A percentile compares a stretch with the other conserved stretches of the same genome.
These are phyloP conservation scores for Coccyzus lansbergi DNA, from an alignment of 2,797 vertebrate species.

Conservation along the genomic window DNA sequence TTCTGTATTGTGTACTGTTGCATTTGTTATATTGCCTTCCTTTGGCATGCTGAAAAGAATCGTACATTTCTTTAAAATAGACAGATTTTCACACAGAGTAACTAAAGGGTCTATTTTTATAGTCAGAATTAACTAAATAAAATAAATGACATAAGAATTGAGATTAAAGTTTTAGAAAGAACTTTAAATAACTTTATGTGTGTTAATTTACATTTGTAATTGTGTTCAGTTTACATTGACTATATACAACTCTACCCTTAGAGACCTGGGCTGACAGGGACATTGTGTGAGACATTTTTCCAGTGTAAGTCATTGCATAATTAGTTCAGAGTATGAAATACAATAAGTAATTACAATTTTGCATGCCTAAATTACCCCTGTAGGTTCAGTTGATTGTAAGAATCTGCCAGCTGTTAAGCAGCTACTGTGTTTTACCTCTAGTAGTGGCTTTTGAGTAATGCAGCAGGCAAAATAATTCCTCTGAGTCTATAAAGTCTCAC, in stretches of 20 bases:
- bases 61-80: background rate
- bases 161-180: background rate
- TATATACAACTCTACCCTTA: background rate
- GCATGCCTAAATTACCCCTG: background rate
- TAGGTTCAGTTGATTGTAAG: background rate
- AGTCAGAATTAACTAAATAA: background rate
- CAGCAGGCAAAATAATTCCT: background rate
- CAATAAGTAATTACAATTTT: constrained; percentile 19
- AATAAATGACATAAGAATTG: background rate
- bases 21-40: background rate
- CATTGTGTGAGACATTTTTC: background rate
- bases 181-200: background rate
- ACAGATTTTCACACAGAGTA: background rate
- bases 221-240: background rate
- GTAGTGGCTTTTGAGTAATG: background rate
- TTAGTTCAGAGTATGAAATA: background rate
- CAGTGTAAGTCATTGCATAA: background rate
- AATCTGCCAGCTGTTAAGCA: background rate
- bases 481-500: background rate
- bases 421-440: background rate
- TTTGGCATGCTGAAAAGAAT: background rate
- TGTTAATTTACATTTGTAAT: background rate
- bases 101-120: background rate
- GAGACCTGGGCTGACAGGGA: background rate
- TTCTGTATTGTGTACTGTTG: background rate